Evolutionary conservation across 2,797 vertebrate genomes (phyloP).

Genomic region (Dermochelys coriacea): DNA sequence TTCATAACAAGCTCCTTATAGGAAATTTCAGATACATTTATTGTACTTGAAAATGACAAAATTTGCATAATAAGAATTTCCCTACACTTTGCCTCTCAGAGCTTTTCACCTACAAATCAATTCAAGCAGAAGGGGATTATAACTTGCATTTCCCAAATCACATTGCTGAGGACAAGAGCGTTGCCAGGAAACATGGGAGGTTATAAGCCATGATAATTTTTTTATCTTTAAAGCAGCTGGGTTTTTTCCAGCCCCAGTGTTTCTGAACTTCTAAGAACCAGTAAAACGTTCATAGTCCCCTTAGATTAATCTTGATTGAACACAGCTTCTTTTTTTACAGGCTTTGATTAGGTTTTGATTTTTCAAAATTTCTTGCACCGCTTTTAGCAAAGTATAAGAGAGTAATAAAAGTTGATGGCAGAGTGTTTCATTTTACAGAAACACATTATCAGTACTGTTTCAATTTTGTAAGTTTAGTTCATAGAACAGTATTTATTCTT

Average conservation of each 20-base stretch:
- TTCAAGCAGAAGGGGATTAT: neutral
- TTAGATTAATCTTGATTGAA: neutral
- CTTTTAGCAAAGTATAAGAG: neutral
- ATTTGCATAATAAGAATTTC: neutral
- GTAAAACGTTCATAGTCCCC: neutral
- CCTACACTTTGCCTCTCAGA: neutral
- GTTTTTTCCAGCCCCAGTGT: neutral
- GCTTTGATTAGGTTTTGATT: neutral
- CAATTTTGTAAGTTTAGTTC: neutral
- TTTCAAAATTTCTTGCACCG: neutral
- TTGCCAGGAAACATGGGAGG: neutral
- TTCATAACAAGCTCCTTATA: neutral
- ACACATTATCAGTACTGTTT: neutral
- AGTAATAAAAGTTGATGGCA: neutral
- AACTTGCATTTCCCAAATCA: neutral
- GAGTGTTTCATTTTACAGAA: neutral
- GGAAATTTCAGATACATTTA: neutral
- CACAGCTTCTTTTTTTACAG: neutral
- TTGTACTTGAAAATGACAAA: neutral
- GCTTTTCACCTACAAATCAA: neutral
- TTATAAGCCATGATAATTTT: neutral
- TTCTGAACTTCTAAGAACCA: neutral
- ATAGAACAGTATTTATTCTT: neutral
- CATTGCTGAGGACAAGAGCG: neutral
- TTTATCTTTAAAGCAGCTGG: neutral